Conservation (phyloP, 1,140 invertebrate species). For the Ruditapes philippinarum region DNA sequence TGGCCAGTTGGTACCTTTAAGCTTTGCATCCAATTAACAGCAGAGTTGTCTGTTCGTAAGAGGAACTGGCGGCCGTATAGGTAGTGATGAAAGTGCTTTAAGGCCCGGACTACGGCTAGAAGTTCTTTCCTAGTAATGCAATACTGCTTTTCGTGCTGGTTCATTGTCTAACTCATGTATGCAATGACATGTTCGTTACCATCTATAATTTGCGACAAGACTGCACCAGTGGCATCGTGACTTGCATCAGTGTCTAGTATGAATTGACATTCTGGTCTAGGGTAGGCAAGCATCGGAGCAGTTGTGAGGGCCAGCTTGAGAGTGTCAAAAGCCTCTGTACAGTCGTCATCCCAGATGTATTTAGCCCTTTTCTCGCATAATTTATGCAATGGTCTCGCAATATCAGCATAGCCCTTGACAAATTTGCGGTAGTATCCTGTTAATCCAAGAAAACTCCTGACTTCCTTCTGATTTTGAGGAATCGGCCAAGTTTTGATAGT, state of each 20-base stretch:
- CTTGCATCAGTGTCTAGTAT: slow-evolving; percentile 42
- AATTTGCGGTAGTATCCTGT: slow-evolving; percentile 81
- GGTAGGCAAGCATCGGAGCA: slow-evolving; percentile 60
- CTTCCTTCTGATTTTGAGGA: slow-evolving; percentile 80
- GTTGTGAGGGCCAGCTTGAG: slow-evolving; percentile 57
- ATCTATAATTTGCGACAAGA: slow-evolving; percentile 13
- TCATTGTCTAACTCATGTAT: neutral
- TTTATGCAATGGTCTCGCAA: slow-evolving; percentile 69
- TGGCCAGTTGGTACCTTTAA: slow-evolving; percentile 30
- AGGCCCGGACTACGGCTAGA: neutral
- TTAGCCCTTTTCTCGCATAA: neutral
- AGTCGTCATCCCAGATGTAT: neutral
- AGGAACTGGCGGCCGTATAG: too few relatives aligned
- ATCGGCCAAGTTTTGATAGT: slow-evolving; percentile 61
- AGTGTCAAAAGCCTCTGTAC: neutral
- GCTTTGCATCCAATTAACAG: too few relatives aligned
- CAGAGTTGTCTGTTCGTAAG: too few relatives aligned
- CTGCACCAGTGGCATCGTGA: neutral
- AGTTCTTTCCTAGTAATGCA: neutral
- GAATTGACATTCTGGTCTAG: neutral
- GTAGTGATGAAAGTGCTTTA: too few relatives aligned
- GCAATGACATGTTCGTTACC: neutral
- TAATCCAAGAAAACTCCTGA: slow-evolving; percentile 87
- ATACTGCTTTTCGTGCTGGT: neutral
- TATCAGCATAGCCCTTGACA: neutral